Conservation (phyloP, 2,113 vertebrate species). For the Dolichallabes microphthalmus region DNA sequence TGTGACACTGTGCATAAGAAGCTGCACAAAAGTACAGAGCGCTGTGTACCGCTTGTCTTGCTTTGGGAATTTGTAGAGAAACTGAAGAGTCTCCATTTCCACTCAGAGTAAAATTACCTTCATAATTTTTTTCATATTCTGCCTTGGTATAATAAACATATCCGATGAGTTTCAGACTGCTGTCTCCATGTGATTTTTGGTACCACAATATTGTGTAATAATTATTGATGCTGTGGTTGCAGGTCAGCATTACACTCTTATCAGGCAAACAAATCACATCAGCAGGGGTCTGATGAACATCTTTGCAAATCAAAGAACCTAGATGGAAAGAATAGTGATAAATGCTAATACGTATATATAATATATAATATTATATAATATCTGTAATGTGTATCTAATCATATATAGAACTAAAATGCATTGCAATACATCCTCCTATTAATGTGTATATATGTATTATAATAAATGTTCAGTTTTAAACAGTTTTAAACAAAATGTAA, state of each 20-base stretch:
- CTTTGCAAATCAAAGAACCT: constrained; percentile 25
- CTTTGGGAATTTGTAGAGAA: constrained; percentile 49
- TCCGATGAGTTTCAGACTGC: constrained; percentile 45
- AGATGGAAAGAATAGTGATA: neutral
- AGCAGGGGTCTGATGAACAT: constrained; percentile 43
- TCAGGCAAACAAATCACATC: constrained; percentile 33
- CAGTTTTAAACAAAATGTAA: neutral
- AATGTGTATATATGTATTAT: too few relatives aligned
- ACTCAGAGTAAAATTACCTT: constrained; percentile 50
- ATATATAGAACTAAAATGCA: too few relatives aligned
- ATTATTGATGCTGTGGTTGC: constrained; percentile 25
- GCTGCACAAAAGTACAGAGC: constrained; percentile 62
- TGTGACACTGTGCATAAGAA: constrained; percentile 40
- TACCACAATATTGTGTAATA: constrained; percentile 54
- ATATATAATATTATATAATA: too few relatives aligned
- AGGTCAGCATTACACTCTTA: constrained; percentile 24
- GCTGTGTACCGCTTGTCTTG: constrained; percentile 22
- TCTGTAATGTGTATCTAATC: too few relatives aligned
- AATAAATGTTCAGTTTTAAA: too few relatives aligned
- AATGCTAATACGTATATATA: too few relatives aligned
- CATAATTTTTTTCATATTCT: constrained; percentile 24
- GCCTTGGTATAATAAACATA: neutral
- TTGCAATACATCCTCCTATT: too few relatives aligned
- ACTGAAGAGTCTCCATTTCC: constrained; percentile 55
- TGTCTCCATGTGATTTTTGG: constrained; percentile 6